These are phyloP conservation scores for Auanema sp. DNA, from an alignment of 2,888 invertebrate species.

Conservation along the genomic window DNA sequence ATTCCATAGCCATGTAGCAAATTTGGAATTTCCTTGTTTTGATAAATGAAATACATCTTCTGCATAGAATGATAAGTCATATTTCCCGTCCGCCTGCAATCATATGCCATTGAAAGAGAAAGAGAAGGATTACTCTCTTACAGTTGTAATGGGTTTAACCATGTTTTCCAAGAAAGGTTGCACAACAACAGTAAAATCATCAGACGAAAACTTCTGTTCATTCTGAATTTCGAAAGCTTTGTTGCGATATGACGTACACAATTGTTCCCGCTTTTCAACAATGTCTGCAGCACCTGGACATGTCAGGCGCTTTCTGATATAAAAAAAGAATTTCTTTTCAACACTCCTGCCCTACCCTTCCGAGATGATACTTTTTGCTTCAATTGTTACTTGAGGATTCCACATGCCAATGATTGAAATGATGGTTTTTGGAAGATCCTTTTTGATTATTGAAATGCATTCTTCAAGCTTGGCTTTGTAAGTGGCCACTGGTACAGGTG, in stretches of 20 bases:
- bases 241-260: constrained; percentile 6
- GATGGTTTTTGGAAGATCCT: constrained; percentile 30
- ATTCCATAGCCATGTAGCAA: constrained; percentile 45
- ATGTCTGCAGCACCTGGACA: constrained; percentile 8
- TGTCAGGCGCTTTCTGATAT: constrained; percentile 15
- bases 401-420: constrained; percentile 33
- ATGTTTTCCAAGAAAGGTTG: constrained; percentile 30
- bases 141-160: constrained; percentile 24
- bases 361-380: constrained; percentile 24
- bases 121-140: constrained; percentile 13
- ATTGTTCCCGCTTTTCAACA: constrained; percentile 13
- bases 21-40: constrained; percentile 44
- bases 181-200: constrained; percentile 35
- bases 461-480: constrained; percentile 31
- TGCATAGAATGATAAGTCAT: constrained; percentile 40
- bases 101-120: too few relatives aligned
- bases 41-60: constrained; percentile 50
- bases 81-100: constrained; percentile 22
- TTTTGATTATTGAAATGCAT: constrained; percentile 24
- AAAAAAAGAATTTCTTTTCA: neutral
- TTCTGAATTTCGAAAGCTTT: constrained; percentile 31
- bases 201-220: constrained; percentile 29
- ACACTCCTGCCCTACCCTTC: constrained; percentile 21
- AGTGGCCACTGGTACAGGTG: constrained; percentile 15
- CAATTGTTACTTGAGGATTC: constrained; percentile 34